Base-by-base conservation (phyloP, 1,140 invertebrate genomes). In the Drosophila baimaii region DNA sequence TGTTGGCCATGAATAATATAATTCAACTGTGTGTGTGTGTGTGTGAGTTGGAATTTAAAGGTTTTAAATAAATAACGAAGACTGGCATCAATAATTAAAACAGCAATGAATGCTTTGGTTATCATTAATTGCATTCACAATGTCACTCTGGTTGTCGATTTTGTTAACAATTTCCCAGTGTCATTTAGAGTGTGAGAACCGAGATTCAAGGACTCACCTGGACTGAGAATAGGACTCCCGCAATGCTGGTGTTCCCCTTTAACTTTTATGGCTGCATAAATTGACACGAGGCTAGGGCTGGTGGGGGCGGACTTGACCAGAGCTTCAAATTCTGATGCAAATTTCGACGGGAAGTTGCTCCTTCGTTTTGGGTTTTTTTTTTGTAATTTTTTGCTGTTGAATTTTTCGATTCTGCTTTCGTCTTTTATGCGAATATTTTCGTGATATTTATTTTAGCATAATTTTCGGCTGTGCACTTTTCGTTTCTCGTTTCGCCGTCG, bases 401-500 rank as follows among this genome's bases (percentile, higher is more conserved):
- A 52, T 55, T 63, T 35, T 58, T 59, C 21, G 8, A 23, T 55
- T 81, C 41, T 47, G 29, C 46, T 55, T 55, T 66, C 10, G 41
- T 56, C 49, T 33, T 52, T 39, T 74, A 44, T 35, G n/a, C 9
- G 23, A 35, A 29, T 23, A 15, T 59, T 61, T 37, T 64, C 47
- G 21, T 62, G 12, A 49, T 63, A 59, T 81, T 61, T 81, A 63
- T 77, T 81, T 62, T 52, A 57, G 33, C 63, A 64, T 74, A 74
- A 69, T 64, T 61, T 81, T 81, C 23, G 43, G 33, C 73, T 84
- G 62, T 66, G 71, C 80, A 83, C 80, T 68, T 79, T 79, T 51
- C 54, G 46, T 54, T 39, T 74, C 29, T 25, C 27, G 35, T 29
- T 59, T 43, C 52, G n/a, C n/a, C n/a, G n/a, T 56, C 57, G 44